Evolutionary conservation across 2,113 vertebrate species (phyloP).

Genomic region (Salvelinus namaycush): DNA sequence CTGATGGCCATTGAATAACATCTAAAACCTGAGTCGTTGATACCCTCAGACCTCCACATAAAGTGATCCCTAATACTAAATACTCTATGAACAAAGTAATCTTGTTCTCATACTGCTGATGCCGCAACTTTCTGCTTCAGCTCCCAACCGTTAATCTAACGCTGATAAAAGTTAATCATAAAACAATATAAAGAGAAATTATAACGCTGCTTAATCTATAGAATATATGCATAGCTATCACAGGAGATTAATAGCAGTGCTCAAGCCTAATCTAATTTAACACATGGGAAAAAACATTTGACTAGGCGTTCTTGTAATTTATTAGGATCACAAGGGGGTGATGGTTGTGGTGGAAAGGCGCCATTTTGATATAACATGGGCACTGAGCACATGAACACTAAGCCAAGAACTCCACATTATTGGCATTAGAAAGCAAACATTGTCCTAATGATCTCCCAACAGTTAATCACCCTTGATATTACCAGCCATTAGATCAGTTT

Average conservation of each 20-base stretch:
- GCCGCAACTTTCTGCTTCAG: conserved; percentile 50
- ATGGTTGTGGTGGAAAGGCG: not conserved
- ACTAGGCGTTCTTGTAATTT: conserved; percentile 35
- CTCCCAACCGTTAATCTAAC: conserved; percentile 40
- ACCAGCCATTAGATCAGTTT: not conserved
- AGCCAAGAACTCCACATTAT: not conserved
- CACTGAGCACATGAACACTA: not conserved
- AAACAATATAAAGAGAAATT: conserved; percentile 57
- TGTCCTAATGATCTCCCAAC: not conserved
- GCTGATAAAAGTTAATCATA: conserved; percentile 59
- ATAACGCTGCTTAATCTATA: conserved; percentile 51
- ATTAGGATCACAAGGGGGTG: conserved; percentile 9
- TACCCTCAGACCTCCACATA: too few relatives aligned
- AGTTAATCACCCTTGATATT: not conserved
- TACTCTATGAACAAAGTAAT: not conserved
- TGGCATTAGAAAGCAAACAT: conserved; percentile 1
- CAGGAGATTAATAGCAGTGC: conserved; percentile 50
- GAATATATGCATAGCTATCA: conserved; percentile 55
- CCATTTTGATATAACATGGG: not conserved
- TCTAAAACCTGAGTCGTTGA: not conserved
- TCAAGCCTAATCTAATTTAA: conserved; percentile 56
- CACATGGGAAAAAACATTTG: conserved; percentile 53
- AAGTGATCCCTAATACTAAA: not conserved
- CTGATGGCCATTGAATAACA: not conserved
- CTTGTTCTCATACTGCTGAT: conserved; percentile 49